These are phyloP conservation scores for Leptinotarsa texana DNA, from an alignment of 1,140 invertebrate species.

Conservation along the genomic window DNA sequence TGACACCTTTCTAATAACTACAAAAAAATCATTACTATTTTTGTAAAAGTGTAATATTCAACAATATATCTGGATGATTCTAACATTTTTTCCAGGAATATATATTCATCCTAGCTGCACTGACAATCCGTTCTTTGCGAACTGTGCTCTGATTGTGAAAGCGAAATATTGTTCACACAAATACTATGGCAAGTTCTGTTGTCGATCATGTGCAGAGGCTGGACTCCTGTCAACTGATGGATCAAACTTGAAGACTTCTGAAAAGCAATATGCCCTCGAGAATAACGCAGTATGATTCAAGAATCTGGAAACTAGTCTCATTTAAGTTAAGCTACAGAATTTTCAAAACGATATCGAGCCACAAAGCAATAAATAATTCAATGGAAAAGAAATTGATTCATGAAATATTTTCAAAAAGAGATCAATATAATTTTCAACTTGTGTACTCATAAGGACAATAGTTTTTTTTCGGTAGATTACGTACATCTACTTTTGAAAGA, in stretches of 20 bases:
- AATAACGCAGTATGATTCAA: constrained; percentile 42
- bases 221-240: constrained; percentile 57
- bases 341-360: not conserved
- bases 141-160: constrained; percentile 83
- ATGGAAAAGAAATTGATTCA: no score
- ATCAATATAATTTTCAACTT: no score
- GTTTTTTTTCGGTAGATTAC: not conserved
- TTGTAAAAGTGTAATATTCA: no score
- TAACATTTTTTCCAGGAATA: constrained; percentile 60
- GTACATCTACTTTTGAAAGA: no score
- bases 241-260: constrained; percentile 26
- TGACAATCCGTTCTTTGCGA: constrained; percentile 87
- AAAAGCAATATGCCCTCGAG: constrained; percentile 39
- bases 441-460: not conserved
- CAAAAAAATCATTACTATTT: no score
- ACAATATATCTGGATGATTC: constrained; percentile 53
- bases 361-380: not conserved
- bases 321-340: constrained; percentile 27
- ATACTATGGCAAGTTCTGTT: constrained; percentile 93
- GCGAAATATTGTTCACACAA: constrained; percentile 81
- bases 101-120: constrained; percentile 78
- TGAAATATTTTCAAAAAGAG: no score
- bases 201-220: constrained; percentile 84
- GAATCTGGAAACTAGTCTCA: constrained; percentile 36
- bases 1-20: no score